phyloP scores from a whole-genome alignment of 2,888 invertebrate species.

The Pseudanteris insignis region DNA sequence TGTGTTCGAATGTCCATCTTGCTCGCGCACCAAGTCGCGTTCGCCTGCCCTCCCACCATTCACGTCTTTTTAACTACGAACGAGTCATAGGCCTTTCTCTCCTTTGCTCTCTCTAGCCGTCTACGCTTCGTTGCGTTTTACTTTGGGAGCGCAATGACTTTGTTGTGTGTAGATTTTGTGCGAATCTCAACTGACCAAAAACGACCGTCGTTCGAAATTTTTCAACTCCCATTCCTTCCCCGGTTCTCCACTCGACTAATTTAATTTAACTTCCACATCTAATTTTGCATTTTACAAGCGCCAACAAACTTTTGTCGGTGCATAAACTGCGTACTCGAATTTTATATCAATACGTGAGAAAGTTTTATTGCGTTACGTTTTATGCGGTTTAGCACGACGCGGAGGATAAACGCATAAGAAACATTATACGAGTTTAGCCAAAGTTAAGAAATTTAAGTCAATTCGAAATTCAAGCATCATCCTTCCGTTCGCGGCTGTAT shows the following conservation, averaged over 20 bases:
- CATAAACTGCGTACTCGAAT: not conserved
- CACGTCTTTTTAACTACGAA: slow-evolving; percentile 29
- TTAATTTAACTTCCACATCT: not conserved
- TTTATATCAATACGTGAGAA: not conserved
- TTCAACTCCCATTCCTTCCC: not conserved
- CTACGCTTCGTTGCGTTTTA: slow-evolving; percentile 32
- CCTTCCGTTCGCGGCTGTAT: not conserved
- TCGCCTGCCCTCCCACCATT: slow-evolving; percentile 15
- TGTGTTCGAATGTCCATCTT: slow-evolving; percentile 16
- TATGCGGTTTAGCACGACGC: not conserved
- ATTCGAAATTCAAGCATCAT: slow-evolving; percentile 5
- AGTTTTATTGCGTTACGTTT: slow-evolving; percentile 3
- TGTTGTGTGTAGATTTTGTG: slow-evolving; percentile 24
- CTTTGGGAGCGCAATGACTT: slow-evolving; percentile 26
- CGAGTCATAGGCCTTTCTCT: slow-evolving; percentile 34
- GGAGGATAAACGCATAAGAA: slow-evolving; percentile 6
- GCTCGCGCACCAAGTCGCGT: slow-evolving; percentile 5
- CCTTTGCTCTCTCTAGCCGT: slow-evolving; percentile 32
- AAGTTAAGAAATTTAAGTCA: slow-evolving; percentile 12
- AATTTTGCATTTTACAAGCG: not conserved
- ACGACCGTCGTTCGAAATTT: slow-evolving; percentile 4
- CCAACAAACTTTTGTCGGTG: not conserved
- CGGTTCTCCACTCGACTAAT: no score
- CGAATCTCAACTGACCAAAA: slow-evolving; percentile 19
- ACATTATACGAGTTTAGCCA: slow-evolving; percentile 10